These are phyloP conservation scores for Heliconius ismenius DNA, from an alignment of 2,888 invertebrate genomes.

Conservation along the genomic window DNA sequence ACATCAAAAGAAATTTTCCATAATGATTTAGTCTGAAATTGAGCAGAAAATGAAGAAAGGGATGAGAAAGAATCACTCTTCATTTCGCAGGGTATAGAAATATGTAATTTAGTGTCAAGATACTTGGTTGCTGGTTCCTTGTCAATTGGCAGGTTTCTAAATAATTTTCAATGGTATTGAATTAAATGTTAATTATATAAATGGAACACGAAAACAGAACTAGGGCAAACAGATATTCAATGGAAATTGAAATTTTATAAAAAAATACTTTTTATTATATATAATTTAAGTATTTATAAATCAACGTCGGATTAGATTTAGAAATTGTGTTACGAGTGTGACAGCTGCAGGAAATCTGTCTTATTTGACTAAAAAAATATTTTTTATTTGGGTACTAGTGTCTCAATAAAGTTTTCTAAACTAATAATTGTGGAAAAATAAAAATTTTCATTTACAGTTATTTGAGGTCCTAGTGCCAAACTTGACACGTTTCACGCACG, in stretches of 20 bases:
- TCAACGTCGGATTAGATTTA: conserved; percentile 23
- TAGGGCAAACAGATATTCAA: background rate
- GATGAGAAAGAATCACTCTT: no score
- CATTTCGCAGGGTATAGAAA: no score
- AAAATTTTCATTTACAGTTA: background rate
- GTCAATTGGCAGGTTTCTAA: background rate
- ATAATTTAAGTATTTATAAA: conserved; percentile 26
- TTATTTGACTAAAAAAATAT: conserved; percentile 18
- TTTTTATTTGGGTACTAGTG: conserved; percentile 6
- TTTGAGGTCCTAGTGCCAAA: background rate
- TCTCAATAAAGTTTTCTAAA: background rate
- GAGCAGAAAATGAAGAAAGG: no score
- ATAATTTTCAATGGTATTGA: background rate
- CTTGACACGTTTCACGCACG: no score
- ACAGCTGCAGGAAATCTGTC: conserved; percentile 24
- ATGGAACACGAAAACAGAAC: background rate
- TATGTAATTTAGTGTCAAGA: no score
- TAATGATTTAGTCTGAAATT: background rate
- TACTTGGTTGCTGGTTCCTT: background rate
- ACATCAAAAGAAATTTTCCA: background rate
- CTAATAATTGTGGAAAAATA: background rate
- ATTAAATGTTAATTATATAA: background rate
- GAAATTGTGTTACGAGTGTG: conserved; percentile 23
- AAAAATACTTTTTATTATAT: background rate
- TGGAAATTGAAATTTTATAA: background rate